Evolutionary conservation across 2,888 invertebrate species (phyloP).

Genomic region (Eupithecia exiguata): DNA sequence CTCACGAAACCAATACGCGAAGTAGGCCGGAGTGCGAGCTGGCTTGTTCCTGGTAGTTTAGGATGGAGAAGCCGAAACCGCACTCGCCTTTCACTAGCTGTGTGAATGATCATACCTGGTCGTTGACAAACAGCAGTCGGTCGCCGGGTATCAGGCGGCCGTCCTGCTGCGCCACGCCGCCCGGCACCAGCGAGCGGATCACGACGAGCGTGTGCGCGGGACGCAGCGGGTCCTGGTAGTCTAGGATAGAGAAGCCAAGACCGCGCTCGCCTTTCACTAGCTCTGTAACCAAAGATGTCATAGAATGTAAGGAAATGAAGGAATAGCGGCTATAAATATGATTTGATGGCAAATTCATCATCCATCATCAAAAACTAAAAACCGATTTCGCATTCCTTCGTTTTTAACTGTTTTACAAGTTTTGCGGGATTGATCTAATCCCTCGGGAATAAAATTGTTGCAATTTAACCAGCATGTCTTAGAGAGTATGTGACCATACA

Average conservation of each 20-base stretch:
- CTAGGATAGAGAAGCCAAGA: constrained; percentile 98
- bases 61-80: too few species aligned
- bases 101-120: constrained; percentile 81
- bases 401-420: too few species aligned
- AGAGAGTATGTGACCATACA: not conserved
- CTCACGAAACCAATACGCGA: too few species aligned
- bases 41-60: not conserved
- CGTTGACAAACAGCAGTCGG: constrained; percentile 96
- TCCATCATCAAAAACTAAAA: not conserved
- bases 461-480: too few species aligned
- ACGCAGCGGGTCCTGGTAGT: constrained; percentile 96
- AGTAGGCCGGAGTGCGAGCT: too few species aligned
- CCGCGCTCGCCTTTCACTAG: constrained; percentile 98
- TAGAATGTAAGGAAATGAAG: constrained; percentile 7
- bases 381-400: not conserved
- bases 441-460: too few species aligned
- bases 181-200: constrained; percentile 98
- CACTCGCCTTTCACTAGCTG: not conserved
- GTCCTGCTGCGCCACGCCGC: constrained; percentile 98
- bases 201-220: constrained; percentile 98
- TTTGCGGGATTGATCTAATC: too few species aligned
- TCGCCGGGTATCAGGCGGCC: constrained; percentile 99
- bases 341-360: too few species aligned
- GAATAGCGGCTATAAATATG: not conserved
- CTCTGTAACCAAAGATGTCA: constrained; percentile 76